Percentiles rank a stretch among this genome's conserved stretches.
phyloP scores from a whole-genome alignment of 2,113 vertebrate genomes.

The Neodon shergylaensis region DNA sequence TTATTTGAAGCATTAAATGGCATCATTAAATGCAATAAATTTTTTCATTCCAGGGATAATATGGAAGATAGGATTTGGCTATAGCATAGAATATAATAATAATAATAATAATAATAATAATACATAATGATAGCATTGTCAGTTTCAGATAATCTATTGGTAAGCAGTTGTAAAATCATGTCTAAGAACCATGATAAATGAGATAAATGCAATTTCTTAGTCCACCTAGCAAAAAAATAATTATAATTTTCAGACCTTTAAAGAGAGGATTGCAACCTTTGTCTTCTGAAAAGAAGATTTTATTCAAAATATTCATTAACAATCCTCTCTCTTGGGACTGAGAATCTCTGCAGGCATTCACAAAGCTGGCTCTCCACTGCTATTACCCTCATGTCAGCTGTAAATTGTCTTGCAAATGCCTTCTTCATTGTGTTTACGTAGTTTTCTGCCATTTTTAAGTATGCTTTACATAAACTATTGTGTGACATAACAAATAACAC shows the following conservation, averaged over 20 bases:
- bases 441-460: conserved; percentile 18
- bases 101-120: background rate
- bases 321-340: background rate
- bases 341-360: background rate
- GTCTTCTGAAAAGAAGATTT: background rate
- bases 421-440: conserved; percentile 29
- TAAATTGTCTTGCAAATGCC: conserved; percentile 12
- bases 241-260: conserved; percentile 8
- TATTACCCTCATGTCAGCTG: background rate
- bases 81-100: background rate
- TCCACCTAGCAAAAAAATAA: background rate
- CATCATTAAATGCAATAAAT: background rate
- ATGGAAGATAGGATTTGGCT: background rate
- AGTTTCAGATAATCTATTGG: background rate
- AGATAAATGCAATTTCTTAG: background rate
- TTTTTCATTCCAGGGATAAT: background rate
- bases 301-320: background rate
- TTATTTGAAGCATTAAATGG: background rate
- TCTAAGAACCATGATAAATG: background rate
- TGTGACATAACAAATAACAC: conserved; percentile 28
- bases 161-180: background rate
- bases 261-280: background rate
- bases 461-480: background rate
- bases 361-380: background rate
- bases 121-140: background rate